These are phyloP conservation scores for Caerostris extrusa DNA, from an alignment of 1,140 invertebrate species.

Conservation along the genomic window DNA sequence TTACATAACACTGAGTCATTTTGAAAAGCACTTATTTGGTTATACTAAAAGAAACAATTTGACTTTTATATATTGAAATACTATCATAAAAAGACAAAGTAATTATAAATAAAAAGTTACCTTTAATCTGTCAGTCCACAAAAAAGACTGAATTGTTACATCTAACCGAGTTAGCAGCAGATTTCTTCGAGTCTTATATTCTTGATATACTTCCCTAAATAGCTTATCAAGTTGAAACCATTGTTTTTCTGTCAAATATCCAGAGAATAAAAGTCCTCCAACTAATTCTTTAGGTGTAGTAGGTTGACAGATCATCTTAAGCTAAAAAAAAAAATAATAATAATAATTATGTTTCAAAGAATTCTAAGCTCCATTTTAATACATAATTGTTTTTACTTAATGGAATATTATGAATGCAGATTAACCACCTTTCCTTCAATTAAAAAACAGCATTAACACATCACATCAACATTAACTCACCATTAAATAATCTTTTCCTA, in stretches of 20 bases:
- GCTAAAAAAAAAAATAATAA: constrained; percentile 79
- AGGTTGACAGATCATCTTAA: constrained; percentile 87
- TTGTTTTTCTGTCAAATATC: constrained; percentile 88
- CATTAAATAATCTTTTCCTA: no score
- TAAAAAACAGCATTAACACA: no score
- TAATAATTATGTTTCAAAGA: not conserved
- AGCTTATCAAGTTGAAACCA: constrained; percentile 89
- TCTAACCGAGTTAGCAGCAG: constrained; percentile 94
- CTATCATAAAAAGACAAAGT: not conserved
- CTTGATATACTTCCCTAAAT: constrained; percentile 88
- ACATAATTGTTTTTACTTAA: no score
- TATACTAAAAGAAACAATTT: no score
- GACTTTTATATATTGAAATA: no score
- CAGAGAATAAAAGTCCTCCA: constrained; percentile 90
- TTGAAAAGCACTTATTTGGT: no score
- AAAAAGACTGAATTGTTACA: constrained; percentile 95
- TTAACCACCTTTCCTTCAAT: no score
- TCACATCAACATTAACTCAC: no score
- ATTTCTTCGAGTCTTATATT: constrained; percentile 91
- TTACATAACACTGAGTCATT: no score
- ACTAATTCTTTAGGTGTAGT: constrained; percentile 83
- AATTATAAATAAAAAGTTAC: not conserved
- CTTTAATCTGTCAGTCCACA: constrained; percentile 74
- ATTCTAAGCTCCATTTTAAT: no score
- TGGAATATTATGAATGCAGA: no score